A percentile compares a stretch with the other conserved stretches of the same genome.
Evolutionary conservation across 2,797 vertebrate genomes (phyloP).

Genomic region (Microhierax caerulescens): DNA sequence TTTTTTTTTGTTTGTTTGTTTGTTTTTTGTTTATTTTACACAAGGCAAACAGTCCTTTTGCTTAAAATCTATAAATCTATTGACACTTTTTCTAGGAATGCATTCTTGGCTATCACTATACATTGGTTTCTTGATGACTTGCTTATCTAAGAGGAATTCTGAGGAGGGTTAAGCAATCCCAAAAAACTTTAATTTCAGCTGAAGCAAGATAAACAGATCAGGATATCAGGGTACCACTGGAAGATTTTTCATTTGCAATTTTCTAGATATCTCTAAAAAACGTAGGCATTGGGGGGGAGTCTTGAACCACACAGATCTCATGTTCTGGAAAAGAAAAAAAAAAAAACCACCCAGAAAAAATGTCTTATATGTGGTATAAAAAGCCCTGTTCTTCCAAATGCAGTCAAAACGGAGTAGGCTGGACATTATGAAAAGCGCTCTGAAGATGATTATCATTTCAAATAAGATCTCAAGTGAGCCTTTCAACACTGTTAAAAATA

Average conservation of each 20-base stretch:
- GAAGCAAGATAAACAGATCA: not conserved
- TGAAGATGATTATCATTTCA: not conserved
- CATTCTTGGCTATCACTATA: not conserved
- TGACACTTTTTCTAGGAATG: not conserved
- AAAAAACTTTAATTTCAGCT: not conserved
- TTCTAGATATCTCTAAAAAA: not conserved
- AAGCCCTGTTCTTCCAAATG: not conserved
- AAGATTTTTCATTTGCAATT: not conserved
- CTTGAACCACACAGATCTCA: not conserved
- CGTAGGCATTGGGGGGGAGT: not conserved
- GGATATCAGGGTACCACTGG: not conserved
- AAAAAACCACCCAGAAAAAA: not conserved
- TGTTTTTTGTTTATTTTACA: not conserved
- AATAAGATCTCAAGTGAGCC: not conserved
- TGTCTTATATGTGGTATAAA: not conserved
- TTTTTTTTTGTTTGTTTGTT: not conserved
- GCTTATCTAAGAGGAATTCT: not conserved
- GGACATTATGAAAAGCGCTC: not conserved
- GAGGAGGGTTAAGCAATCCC: not conserved
- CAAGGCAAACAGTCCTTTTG: not conserved
- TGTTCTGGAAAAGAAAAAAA: not conserved
- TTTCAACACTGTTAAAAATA: not conserved
- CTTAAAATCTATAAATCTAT: not conserved
- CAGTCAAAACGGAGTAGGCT: not conserved
- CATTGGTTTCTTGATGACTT: not conserved